Evolutionary conservation across 2,113 vertebrate genomes (phyloP), one percentile per base, ranked within the genome.

Genomic region (Hippocampus zosterae): DNA sequence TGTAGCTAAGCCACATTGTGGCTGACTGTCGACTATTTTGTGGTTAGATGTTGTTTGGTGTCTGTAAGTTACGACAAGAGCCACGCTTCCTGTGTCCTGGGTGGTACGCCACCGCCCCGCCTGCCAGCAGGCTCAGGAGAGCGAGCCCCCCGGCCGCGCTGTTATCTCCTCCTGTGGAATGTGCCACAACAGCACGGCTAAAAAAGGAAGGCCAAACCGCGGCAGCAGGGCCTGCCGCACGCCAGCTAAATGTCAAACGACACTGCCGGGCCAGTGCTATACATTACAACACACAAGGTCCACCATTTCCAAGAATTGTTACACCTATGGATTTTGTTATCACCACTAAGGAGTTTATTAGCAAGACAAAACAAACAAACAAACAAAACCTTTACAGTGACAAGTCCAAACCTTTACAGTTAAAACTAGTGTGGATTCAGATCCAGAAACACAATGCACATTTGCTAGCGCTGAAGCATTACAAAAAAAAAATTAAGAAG

Each of bases 131-230:
- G 41, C 40, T 15, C 11, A 64, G 40, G 37, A 44, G 40, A 64
- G 61, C 40, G 65, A 59, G 60, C 27, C 27, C 21, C 65, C 42
- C 62, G 44, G 74, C 75, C 66, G 67, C 0, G 73, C 81, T 77
- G 80, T 92, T 92, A 92, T 91, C 91, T 91, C 71, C 88, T 85
- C 80, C 83, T 83, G 73, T 74, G 90, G 90, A 92, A 91, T 92
- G 89, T 91, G 90, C 89, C 85, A 77, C 85, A 89, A 81, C 87
- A 86, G 86, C 87, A 77, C 53, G 80, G 88, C 90, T 93, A 93
- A 91, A 92, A 91, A 89, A 92, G 91, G 91, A 90, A 74, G 72
- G 73, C 84, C 65, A 70, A 82, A 76, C 82, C 65, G 81, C 76
- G 82, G 87, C 86, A 90, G 85, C 80, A 42, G 72, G 72, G 79